Conservation (phyloP, 2,113 vertebrate species). For the Phylloscopus trochiloides region DNA sequence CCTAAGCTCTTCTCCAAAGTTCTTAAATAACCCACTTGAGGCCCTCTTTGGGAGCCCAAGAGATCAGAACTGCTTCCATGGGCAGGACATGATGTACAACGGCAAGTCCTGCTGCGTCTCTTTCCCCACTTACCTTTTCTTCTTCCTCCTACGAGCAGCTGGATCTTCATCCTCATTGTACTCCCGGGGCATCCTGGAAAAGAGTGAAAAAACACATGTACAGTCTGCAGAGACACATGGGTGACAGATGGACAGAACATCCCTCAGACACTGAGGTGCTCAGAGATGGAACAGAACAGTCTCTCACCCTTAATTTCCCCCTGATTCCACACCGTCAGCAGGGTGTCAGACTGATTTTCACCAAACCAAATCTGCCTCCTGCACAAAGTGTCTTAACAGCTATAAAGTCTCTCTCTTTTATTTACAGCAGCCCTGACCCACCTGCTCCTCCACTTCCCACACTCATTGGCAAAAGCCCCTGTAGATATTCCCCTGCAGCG, state of each 20-base stretch:
- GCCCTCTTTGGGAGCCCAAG: neutral
- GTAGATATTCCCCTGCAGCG: neutral
- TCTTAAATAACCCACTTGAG: neutral
- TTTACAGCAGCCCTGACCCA: neutral
- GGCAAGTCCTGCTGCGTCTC: neutral
- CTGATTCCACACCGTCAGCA: neutral
- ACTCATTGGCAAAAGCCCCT: neutral
- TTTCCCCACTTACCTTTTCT: constrained; percentile 84
- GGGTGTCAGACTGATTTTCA: neutral
- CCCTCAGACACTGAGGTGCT: fast-evolving
- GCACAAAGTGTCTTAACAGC: neutral
- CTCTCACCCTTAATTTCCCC: neutral
- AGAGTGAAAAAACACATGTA: neutral
- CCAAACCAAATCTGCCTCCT: neutral
- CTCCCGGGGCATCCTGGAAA: constrained; percentile 92
- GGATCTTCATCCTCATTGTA: constrained; percentile 98
- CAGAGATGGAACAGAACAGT: neutral
- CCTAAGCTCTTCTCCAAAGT: neutral
- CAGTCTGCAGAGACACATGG: neutral
- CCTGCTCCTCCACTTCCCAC: neutral
- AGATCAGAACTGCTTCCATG: neutral
- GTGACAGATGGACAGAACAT: neutral
- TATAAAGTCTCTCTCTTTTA: fast-evolving
- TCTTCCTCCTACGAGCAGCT: constrained; percentile 94
- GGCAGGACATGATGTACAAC: fast-evolving